A percentile compares a stretch with the other conserved stretches of the same genome.
phyloP scores from a whole-genome alignment of 2,797 vertebrate genomes.

The Propithecus perrieri region DNA sequence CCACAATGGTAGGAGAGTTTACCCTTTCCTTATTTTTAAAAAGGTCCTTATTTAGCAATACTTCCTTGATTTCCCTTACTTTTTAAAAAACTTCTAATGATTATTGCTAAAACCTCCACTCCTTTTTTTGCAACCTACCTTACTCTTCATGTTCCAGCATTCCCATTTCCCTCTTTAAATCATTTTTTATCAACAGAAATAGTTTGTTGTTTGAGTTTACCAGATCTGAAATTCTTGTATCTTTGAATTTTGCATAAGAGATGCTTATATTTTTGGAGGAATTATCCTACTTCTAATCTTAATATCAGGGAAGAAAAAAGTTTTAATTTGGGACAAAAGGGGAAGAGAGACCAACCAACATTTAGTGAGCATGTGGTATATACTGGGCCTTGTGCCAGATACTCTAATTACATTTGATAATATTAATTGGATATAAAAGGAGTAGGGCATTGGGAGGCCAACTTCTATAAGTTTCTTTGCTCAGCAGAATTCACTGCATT shows the following conservation, averaged over 20 bases:
- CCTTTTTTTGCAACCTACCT: background rate
- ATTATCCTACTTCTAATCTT: background rate
- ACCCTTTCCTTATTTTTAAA: background rate
- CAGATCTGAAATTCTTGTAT: background rate
- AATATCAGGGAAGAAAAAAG: background rate
- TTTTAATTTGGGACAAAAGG: background rate
- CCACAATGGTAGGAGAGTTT: background rate
- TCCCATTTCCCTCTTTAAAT: background rate
- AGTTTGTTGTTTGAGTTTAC: background rate
- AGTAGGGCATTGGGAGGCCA: background rate
- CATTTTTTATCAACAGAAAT: background rate
- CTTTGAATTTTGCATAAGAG: background rate
- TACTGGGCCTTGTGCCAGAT: background rate
- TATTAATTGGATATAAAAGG: background rate
- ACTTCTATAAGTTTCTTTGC: background rate
- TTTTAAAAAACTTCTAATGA: background rate
- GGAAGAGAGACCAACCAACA: background rate
- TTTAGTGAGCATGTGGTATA: background rate
- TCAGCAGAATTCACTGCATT: slow-evolving; percentile 7
- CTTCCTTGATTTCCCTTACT: background rate
- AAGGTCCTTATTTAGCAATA: background rate
- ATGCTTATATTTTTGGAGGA: background rate
- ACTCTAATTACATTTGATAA: background rate
- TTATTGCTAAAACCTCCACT: background rate
- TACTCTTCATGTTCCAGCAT: background rate